Percentiles rank a stretch among this genome's conserved stretches.
Conservation (phyloP, 53 echinoderm and acorn worm species). For the Apostichopus leukothele region DNA sequence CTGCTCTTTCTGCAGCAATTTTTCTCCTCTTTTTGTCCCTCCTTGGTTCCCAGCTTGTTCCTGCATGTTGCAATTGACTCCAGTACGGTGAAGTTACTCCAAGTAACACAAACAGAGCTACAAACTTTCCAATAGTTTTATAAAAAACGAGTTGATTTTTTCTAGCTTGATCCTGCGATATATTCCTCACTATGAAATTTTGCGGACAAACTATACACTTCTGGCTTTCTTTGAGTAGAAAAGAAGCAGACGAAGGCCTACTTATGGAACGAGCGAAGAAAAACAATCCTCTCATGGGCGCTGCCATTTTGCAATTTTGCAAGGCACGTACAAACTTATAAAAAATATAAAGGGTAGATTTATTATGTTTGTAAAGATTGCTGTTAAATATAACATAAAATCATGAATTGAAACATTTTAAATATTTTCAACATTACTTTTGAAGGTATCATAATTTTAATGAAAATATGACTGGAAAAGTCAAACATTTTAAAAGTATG, state of each 20-base stretch:
- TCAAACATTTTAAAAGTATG: neutral
- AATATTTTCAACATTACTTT: too few relatives aligned
- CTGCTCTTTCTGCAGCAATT: constrained; percentile 59
- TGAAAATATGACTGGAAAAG: too few relatives aligned
- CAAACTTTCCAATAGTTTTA: constrained; percentile 61
- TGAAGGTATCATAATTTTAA: too few relatives aligned
- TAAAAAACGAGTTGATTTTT: constrained; percentile 62
- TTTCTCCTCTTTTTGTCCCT: constrained; percentile 81
- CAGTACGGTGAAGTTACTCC: constrained; percentile 57
- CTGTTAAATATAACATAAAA: neutral
- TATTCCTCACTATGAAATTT: neutral
- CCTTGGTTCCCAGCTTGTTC: constrained; percentile 62
- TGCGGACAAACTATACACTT: neutral
- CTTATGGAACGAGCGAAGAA: neutral
- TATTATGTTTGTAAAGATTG: neutral
- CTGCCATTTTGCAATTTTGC: constrained; percentile 30
- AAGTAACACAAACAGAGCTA: constrained; percentile 53
- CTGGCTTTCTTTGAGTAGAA: neutral
- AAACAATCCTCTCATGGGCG: constrained; percentile 2
- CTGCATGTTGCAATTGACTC: constrained; percentile 31
- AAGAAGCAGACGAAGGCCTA: constrained; percentile 3
- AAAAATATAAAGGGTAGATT: neutral
- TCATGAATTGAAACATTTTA: neutral
- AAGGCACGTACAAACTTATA: neutral
- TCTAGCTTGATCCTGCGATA: constrained; percentile 23